Evolutionary conservation across 2,113 vertebrate genomes (phyloP), one percentile per base, ranked within the genome.

Genomic region (Chinchilla lanigera): DNA sequence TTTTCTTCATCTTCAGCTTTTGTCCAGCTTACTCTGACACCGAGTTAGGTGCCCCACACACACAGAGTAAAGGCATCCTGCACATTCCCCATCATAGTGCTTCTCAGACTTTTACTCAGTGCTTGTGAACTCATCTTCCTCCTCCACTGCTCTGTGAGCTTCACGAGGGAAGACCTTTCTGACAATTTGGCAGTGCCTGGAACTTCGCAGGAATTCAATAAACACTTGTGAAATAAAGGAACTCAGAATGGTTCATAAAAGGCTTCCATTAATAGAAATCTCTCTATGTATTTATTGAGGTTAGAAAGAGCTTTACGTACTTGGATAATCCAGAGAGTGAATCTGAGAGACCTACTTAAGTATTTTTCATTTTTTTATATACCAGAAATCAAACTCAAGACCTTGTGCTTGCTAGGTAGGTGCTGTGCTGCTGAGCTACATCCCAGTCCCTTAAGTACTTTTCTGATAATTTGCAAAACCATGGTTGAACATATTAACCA

Each of bases 401-500:
- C 60, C 58, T 60, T 60, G 20, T 60, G 58, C 58, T 60, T 60
- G 58, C 56, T 58, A 58, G 20, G 56, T 19, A 58, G 56, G 56
- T 58, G 56, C 58, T 60, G 58, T 60, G 60, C 60, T 61, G 24
- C 60, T 61, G 24, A 61, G 60, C 60, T 61, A 61, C 24, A 10
- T 61, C 60, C 60, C 60, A 8, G 8, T 61, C 20, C 24, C 67
- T 85, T 93, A 91, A 95, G 33, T 58, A 81, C 89, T 54, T 63
- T 92, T 93, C 83, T 93, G 73, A 28, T 89, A 84, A 86, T 93
- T 95, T 92, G 75, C 92, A 97, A 92, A 95, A 95, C 47, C 54
- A 28, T 58, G 33, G 16, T 26, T 96, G 38, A 52, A 95, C 83
- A 75, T 54, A 67, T 78, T 92, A 95, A 93, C 91, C 28, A 92